Base-by-base conservation (phyloP, 2,888 invertebrate species). In the Phragmatobia fuliginosa region DNA sequence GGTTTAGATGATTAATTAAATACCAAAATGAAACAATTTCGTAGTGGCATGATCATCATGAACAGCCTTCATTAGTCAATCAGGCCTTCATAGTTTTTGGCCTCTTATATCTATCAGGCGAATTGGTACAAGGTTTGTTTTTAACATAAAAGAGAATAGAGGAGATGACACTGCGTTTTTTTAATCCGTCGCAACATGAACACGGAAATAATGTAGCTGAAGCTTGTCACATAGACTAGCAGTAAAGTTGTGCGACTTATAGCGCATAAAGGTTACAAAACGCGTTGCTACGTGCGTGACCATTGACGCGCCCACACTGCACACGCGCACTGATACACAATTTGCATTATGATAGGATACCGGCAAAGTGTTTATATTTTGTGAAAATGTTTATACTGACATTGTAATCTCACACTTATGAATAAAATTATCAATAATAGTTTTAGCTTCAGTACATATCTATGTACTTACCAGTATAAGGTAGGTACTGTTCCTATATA, bases 271-370 rank as follows among this genome's bases (percentile, higher is more conserved):
- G 67, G 76, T 84, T 83, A 83, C 80, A 82, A 79, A 86, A 84
- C 73, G 72, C 68, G 77, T 76, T 73, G 77, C 73, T 70, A 73
- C 82, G 83, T 83, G 86, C 87, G 84, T 87, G 86, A 86, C 85
- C 82, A 79, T 76, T 72, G 78, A 79, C 78, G 76, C 85, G 85
- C 86, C 85, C 87, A 87, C 86, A 75, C 80, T 4, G 64, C 79
- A 83, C 87, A 83, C 83, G 88, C 85, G 83, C 82, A 61, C 49
- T 56, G 49, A 66, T 73, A 33, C 67, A 78, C 81, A 77, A 75
- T 79, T 84, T 85, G 83, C 80, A 86, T 83, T 86, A 85, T 80
- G 80, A 84, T 84, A 77, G 76, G 67, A 72, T 68, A 63, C 61
- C 18, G 14, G 59, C 56, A 67, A 65, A 68, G 65, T 65, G 62